phyloP scores from a whole-genome alignment of 1,140 invertebrate species.

The Sipha flava region DNA sequence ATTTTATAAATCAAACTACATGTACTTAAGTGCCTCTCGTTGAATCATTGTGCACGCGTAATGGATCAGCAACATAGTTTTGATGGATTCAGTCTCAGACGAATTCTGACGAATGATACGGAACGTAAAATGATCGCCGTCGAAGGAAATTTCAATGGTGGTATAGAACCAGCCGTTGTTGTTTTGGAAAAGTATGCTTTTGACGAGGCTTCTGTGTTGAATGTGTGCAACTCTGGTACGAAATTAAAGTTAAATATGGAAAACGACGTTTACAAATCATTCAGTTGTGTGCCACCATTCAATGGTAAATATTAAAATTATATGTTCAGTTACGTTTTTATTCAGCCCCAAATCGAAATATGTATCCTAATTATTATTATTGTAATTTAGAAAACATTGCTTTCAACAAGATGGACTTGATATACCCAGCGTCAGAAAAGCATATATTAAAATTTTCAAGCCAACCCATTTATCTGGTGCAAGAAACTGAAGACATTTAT shows the following conservation, averaged over 20 bases:
- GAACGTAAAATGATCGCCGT: conserved; percentile 13
- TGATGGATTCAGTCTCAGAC: not conserved
- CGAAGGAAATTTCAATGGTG: conserved; percentile 3
- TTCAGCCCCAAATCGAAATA: no score
- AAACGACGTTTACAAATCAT: conserved; percentile 18
- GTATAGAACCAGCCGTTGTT: not conserved
- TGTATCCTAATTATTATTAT: no score
- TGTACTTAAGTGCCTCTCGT: no score
- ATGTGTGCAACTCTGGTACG: not conserved
- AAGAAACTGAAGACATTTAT: conserved; percentile 80
- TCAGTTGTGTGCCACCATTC: not conserved
- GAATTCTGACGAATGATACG: conserved; percentile 19
- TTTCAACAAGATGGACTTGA: conserved; percentile 55
- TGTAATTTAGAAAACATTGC: not conserved
- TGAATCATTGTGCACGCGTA: no score
- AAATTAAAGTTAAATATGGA: not conserved
- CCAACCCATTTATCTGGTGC: conserved; percentile 63
- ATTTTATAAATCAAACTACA: no score
- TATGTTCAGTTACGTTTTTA: no score
- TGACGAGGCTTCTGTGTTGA: not conserved
- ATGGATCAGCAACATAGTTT: not conserved
- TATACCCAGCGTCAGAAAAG: conserved; percentile 85
- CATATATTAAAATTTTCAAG: conserved; percentile 78
- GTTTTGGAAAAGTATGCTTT: conserved; percentile 13
- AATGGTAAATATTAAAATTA: not conserved